phyloP scores from a whole-genome alignment of 2,113 vertebrate species.

The Furnarius figulus region DNA sequence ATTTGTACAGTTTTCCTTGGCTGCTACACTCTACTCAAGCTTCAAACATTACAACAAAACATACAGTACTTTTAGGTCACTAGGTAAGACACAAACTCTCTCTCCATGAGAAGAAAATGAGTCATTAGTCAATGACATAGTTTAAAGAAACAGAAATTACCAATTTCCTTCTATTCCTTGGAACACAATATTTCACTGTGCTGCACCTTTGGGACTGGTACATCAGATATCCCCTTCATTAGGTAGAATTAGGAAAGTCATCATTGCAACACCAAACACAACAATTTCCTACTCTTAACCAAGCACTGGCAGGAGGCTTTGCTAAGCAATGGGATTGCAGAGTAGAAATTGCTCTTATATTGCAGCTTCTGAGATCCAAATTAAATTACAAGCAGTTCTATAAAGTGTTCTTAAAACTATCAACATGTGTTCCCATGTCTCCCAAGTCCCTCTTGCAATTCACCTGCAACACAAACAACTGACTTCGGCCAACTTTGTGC shows the following conservation, averaged over 20 bases:
- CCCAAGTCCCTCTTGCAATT: background rate
- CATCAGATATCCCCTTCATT: accelerated
- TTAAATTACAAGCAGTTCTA: background rate
- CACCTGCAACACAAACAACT: constrained; percentile 19
- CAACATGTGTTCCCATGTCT: background rate
- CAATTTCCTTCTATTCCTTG: background rate
- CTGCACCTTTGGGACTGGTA: background rate
- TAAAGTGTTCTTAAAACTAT: background rate
- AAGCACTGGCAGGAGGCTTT: background rate
- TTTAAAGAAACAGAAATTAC: background rate
- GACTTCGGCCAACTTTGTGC: background rate
- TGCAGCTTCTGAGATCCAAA: background rate
- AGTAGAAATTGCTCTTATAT: background rate
- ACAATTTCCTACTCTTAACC: background rate
- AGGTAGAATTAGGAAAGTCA: background rate
- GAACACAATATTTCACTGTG: background rate
- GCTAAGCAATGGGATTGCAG: background rate
- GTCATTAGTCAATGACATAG: background rate
- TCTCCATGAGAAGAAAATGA: background rate
- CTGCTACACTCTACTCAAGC: background rate
- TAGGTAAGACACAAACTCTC: background rate
- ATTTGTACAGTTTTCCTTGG: accelerated
- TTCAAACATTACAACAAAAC: background rate
- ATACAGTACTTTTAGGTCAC: background rate
- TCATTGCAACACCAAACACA: background rate